phyloP scores from a whole-genome alignment of 2,113 vertebrate species.

The Pachycephala philippinensis region DNA sequence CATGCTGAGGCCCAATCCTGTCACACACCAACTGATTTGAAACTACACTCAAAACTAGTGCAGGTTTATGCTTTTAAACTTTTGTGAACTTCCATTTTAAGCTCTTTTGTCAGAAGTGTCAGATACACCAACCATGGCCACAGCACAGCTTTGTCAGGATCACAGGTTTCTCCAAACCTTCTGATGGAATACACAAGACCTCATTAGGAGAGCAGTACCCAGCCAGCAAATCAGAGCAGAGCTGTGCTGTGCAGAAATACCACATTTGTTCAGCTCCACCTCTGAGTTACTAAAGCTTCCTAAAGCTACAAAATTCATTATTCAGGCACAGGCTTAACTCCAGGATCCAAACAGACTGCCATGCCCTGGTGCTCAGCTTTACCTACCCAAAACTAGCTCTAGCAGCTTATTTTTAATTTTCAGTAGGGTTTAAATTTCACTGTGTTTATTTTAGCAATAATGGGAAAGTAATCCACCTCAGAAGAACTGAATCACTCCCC shows the following conservation, averaged over 20 bases:
- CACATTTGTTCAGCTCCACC: background rate
- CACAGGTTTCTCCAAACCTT: background rate
- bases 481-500: background rate
- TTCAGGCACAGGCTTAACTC: background rate
- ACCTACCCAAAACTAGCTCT: background rate
- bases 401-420: background rate
- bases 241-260: background rate
- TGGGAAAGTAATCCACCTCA: background rate
- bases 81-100: background rate
- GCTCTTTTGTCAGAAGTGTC: background rate
- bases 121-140: background rate
- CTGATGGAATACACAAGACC: background rate
- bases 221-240: background rate
- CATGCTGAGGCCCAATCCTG: background rate
- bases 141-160: background rate
- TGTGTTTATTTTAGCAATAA: background rate
- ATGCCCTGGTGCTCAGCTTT: background rate
- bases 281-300: background rate
- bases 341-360: background rate
- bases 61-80: background rate
- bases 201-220: background rate
- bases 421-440: background rate
- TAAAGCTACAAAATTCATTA: background rate
- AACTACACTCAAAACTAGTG: background rate
- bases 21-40: background rate